phyloP scores from a whole-genome alignment of 2,113 vertebrate species.

The Gavialis gangeticus region DNA sequence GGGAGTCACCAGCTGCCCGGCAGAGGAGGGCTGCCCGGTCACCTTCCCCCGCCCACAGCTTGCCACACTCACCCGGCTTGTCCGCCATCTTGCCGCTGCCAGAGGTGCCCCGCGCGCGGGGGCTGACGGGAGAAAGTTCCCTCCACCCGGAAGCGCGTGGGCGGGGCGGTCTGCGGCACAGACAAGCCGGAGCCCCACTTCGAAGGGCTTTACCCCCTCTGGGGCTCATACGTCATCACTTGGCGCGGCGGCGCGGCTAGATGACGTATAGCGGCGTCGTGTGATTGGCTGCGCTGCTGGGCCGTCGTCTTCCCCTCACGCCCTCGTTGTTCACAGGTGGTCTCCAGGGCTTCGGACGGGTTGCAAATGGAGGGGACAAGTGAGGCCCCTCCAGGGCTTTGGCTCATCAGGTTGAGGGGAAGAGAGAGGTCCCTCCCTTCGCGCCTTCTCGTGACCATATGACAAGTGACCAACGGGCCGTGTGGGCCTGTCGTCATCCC shows the following conservation, averaged over 20 bases:
- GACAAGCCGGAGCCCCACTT: no score
- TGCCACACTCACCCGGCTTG: constrained; percentile 31
- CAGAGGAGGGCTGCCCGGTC: background rate
- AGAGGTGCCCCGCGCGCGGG: background rate
- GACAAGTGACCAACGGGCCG: background rate
- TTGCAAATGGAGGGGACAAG: no score
- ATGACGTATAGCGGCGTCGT: no score
- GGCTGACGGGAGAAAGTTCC: background rate
- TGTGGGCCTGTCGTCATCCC: background rate
- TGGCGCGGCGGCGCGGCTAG: no score
- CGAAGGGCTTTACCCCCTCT: no score
- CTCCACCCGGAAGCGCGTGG: background rate
- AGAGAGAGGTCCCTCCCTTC: background rate
- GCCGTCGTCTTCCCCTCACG: no score
- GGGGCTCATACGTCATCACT: no score
- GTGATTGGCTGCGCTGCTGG: no score
- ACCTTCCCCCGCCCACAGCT: background rate
- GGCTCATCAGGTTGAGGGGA: background rate
- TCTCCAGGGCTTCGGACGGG: no score
- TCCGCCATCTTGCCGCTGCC: constrained; percentile 59
- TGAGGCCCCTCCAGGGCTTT: background rate
- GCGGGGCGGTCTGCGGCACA: background rate
- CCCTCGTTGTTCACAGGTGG: no score
- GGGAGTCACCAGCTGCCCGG: background rate
- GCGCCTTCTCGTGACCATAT: background rate